Percentiles rank a stretch among this genome's conserved stretches.
These are phyloP conservation scores for Carposina sasakii DNA, from an alignment of 1,140 invertebrate species.

Conservation along the genomic window DNA sequence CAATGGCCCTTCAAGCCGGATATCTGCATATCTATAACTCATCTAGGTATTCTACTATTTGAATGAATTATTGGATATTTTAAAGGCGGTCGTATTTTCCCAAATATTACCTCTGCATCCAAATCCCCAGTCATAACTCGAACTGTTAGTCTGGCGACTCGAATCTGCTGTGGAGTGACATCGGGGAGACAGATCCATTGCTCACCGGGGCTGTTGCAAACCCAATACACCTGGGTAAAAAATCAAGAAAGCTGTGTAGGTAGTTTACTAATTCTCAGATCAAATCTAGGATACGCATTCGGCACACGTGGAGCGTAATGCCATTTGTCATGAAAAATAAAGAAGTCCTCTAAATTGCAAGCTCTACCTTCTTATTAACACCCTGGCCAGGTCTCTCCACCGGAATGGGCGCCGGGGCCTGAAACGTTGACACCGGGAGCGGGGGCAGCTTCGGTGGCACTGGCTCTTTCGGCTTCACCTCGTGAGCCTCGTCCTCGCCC, in stretches of 20 bases:
- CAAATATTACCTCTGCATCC: conserved; percentile 75
- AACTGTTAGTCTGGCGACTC: conserved; percentile 76
- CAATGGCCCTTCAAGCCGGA: no score
- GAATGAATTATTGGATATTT: background rate
- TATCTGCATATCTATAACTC: no score
- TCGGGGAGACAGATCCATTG: conserved; percentile 82
- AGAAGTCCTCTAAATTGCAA: background rate
- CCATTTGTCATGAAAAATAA: background rate
- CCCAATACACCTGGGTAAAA: conserved; percentile 77
- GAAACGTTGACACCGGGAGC: conserved; percentile 69
- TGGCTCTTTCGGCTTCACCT: conserved; percentile 52
- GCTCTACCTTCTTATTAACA: conserved; percentile 74
- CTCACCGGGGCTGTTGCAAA: conserved; percentile 79
- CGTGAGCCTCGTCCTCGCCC: conserved; percentile 49
- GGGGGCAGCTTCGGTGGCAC: conserved; percentile 70
- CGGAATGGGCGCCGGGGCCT: conserved; percentile 71
- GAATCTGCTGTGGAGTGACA: conserved; percentile 81
- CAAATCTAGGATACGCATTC: no score
- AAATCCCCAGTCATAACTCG: conserved; percentile 82
- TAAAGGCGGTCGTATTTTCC: conserved; percentile 7
- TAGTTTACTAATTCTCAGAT: no score
- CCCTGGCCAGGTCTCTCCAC: conserved; percentile 78
- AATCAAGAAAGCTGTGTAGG: background rate
- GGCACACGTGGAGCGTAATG: background rate
- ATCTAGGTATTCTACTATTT: no score